Conservation (phyloP, 2,113 vertebrate species). For the Speoplatyrhinus poulsoni region DNA sequence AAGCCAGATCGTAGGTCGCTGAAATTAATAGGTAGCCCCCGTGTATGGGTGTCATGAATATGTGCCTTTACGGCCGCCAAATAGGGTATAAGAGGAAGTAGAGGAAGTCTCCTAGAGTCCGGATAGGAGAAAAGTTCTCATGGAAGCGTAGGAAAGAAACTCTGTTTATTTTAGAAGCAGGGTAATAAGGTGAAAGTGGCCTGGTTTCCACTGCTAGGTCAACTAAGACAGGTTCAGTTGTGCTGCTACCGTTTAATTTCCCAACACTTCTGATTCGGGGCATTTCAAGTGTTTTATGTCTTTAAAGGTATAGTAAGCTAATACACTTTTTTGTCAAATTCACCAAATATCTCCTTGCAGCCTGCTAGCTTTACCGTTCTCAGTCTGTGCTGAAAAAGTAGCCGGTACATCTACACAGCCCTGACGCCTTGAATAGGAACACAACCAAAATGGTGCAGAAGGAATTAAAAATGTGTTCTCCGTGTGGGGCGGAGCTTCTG, state of each 20-base stretch:
- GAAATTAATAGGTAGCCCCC: slow-evolving; percentile 50
- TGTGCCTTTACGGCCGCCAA: slow-evolving; percentile 58
- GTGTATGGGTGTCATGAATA: slow-evolving; percentile 53
- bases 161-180: slow-evolving; percentile 53
- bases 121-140: slow-evolving; percentile 45
- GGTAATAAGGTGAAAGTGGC: slow-evolving; percentile 33
- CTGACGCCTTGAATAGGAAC: too few species aligned
- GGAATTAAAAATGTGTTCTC: too few species aligned
- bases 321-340: too few species aligned
- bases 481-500: too few species aligned
- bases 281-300: slow-evolving; percentile 15
- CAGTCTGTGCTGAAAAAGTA: too few species aligned
- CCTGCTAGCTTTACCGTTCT: too few species aligned
- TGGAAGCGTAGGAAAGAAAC: slow-evolving; percentile 48
- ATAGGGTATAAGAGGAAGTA: slow-evolving; percentile 35
- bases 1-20: slow-evolving; percentile 41
- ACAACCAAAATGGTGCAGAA: too few species aligned
- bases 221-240: slow-evolving; percentile 45
- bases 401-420: too few species aligned
- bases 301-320: too few species aligned
- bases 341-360: too few species aligned
- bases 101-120: slow-evolving; percentile 35
- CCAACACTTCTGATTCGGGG: slow-evolving; percentile 30
- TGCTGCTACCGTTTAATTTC: slow-evolving; percentile 52
- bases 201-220: slow-evolving; percentile 46